Evolutionary conservation across 2,888 invertebrate genomes (phyloP).

Genomic region (Erannis defoliaria): DNA sequence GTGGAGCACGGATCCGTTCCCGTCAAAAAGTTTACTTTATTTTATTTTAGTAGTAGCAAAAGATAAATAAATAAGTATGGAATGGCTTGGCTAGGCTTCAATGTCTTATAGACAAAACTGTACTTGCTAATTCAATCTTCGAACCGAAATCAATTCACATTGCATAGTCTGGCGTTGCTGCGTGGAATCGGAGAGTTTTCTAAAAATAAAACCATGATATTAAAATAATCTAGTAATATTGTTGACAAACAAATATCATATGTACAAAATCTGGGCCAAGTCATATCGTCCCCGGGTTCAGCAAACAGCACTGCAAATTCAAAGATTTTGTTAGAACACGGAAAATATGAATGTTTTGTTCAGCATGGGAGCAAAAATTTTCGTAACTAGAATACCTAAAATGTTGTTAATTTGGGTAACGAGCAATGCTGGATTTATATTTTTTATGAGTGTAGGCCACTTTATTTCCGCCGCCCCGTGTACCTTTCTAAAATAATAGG

Average conservation of each 20-base stretch:
- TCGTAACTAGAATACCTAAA: neutral
- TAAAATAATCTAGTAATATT: slow-evolving; percentile 20
- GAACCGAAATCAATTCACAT: neutral
- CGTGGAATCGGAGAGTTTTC: neutral
- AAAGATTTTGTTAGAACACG: slow-evolving; percentile 25
- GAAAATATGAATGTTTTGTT: slow-evolving; percentile 21
- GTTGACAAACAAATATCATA: slow-evolving; percentile 33
- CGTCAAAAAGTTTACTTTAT: no score
- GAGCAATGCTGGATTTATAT: no score
- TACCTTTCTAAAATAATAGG: no score
- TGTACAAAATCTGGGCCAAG: slow-evolving; percentile 29
- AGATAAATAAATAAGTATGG: no score
- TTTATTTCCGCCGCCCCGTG: no score
- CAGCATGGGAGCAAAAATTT: neutral
- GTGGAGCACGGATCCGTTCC: no score
- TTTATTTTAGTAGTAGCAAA: no score
- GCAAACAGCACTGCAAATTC: slow-evolving; percentile 27
- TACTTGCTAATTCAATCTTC: neutral
- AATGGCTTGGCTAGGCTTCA: no score
- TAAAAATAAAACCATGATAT: slow-evolving; percentile 8
- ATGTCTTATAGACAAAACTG: no score
- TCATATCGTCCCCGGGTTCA: slow-evolving; percentile 22
- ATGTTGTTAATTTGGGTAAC: no score
- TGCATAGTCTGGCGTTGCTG: neutral
- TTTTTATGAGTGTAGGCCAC: no score